phyloP scores from a whole-genome alignment of 2,797 vertebrate species.

The Lacerta agilis region DNA sequence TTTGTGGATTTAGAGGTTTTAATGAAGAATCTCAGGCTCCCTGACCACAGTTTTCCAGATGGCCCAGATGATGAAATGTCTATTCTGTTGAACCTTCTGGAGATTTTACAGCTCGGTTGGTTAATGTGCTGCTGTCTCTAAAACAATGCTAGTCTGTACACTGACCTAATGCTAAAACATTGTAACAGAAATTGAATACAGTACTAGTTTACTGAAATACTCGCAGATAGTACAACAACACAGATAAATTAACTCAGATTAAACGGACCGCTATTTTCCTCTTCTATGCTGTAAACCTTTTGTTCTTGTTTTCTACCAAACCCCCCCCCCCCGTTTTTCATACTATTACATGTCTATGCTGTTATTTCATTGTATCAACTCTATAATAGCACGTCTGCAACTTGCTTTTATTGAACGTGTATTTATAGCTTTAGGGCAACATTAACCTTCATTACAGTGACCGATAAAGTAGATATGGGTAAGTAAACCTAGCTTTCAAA shows the following conservation, averaged over 20 bases:
- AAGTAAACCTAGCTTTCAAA: slow-evolving; percentile 17
- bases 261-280: not conserved
- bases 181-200: not conserved
- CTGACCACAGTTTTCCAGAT: not conserved
- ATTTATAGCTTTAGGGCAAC: slow-evolving; percentile 11
- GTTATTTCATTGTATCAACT: slow-evolving; percentile 1
- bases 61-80: not conserved
- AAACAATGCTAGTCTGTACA: not conserved
- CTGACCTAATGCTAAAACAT: not conserved
- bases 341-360: not conserved
- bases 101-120: not conserved
- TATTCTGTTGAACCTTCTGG: not conserved
- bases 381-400: not conserved
- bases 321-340: too few relatives aligned
- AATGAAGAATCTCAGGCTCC: not conserved
- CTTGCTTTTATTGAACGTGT: not conserved
- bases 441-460: not conserved
- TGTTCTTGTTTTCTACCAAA: too few relatives aligned
- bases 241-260: not conserved
- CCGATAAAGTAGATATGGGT: accelerated
- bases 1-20: not conserved
- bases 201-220: not conserved
- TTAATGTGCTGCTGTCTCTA: not conserved
- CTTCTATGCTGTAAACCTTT: not conserved
- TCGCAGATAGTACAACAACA: not conserved